A percentile compares a stretch with the other conserved stretches of the same genome.
These are phyloP conservation scores for Paralichthys olivaceus DNA, from an alignment of 2,113 vertebrate genomes.

Conservation along the genomic window DNA sequence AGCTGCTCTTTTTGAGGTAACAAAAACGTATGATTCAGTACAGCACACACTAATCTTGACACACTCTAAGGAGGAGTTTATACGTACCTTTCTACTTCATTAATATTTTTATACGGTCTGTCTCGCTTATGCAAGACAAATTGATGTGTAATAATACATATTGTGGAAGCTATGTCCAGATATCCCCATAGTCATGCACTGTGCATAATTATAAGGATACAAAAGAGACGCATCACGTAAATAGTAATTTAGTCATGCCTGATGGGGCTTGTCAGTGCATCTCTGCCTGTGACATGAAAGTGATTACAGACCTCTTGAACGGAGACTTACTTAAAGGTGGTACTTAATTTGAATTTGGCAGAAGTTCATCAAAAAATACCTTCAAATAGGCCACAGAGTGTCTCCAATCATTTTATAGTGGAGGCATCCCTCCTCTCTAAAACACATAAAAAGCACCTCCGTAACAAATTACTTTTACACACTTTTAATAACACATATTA, in stretches of 20 bases:
- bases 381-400: constrained; percentile 3
- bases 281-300: not conserved
- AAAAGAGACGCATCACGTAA: not conserved
- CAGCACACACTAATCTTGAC: not conserved
- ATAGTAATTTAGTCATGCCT: not conserved
- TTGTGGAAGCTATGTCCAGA: not conserved
- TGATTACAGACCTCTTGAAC: constrained; percentile 17
- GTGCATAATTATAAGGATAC: not conserved
- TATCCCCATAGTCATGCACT: not conserved
- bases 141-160: not conserved
- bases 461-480: not conserved
- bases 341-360: constrained; percentile 12
- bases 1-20: constrained; percentile 7
- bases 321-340: constrained; percentile 5
- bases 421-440: not conserved
- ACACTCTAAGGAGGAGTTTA: not conserved
- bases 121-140: not conserved
- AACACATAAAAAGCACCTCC: not conserved
- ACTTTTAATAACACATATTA: not conserved
- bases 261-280: not conserved
- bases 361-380: not conserved
- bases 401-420: not conserved
- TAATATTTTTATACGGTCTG: not conserved
- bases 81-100: not conserved
- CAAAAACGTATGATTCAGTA: not conserved